Conservation (phyloP, 2,888 invertebrate species). For the Axea sp. region DNA sequence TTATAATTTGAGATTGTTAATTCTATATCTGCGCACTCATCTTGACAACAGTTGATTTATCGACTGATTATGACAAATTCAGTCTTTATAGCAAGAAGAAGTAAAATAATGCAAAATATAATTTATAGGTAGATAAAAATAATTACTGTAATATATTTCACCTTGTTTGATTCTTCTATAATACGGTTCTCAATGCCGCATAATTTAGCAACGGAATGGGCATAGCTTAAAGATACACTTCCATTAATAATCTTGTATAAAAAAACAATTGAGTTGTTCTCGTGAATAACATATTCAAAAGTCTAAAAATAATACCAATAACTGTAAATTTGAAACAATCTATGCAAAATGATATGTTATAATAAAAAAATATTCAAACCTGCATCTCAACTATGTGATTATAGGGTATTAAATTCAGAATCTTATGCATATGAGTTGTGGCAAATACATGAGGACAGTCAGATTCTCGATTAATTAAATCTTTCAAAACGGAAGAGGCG, state of each 20-base stretch:
- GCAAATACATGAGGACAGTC: constrained; percentile 87
- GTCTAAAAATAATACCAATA: constrained; percentile 57
- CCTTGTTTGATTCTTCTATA: constrained; percentile 44
- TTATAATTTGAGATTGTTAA: no score
- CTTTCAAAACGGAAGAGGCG: constrained; percentile 84
- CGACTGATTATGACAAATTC: no score
- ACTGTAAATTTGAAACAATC: no score
- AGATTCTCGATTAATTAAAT: constrained; percentile 82
- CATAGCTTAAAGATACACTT: constrained; percentile 51
- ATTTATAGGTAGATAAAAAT: no score
- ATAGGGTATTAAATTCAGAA: constrained; percentile 82
- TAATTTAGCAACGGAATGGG: constrained; percentile 55
- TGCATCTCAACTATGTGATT: constrained; percentile 81
- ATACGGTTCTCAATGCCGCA: constrained; percentile 33
- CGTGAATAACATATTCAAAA: constrained; percentile 49
- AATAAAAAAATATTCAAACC: constrained; percentile 78
- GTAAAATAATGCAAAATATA: background rate
- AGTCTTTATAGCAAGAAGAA: no score
- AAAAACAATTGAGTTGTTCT: constrained; percentile 41
- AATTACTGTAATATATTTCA: no score
- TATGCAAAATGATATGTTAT: no score
- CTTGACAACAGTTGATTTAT: no score
- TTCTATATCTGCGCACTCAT: no score
- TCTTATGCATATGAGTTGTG: constrained; percentile 88
- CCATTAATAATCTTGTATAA: constrained; percentile 52